phyloP scores from a whole-genome alignment of 1,140 invertebrate genomes.

The Cephus cinctus region DNA sequence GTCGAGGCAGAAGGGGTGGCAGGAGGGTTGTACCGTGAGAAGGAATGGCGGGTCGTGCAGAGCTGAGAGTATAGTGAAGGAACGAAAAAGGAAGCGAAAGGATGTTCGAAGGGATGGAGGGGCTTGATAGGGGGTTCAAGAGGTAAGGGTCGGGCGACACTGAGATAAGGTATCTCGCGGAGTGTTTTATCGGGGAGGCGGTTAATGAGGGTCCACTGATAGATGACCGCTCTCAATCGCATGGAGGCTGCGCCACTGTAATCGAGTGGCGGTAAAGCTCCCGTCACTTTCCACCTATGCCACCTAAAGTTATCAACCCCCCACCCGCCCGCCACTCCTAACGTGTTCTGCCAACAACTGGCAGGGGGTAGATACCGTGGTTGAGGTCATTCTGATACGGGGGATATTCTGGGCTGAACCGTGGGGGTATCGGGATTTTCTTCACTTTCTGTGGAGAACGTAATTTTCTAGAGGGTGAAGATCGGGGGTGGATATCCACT shows the following conservation, averaged over 20 bases:
- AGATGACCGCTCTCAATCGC: conserved; percentile 24
- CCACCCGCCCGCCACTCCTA: too few species aligned
- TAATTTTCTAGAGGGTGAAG: too few species aligned
- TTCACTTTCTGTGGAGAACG: too few species aligned
- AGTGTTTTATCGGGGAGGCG: conserved; percentile 31
- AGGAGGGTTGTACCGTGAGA: conserved; percentile 10
- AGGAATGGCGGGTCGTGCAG: conserved; percentile 19
- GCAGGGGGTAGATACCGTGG: too few species aligned
- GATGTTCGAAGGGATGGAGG: neutral
- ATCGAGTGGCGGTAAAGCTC: conserved; percentile 5
- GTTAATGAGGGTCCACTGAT: conserved; percentile 40
- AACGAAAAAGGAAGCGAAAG: conserved; percentile 5
- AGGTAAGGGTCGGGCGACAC: conserved; percentile 8
- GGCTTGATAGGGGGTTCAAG: neutral
- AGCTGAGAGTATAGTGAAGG: conserved; percentile 17
- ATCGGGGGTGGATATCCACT: too few species aligned
- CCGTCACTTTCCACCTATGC: conserved; percentile 7
- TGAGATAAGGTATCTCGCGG: conserved; percentile 38
- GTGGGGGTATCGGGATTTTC: too few species aligned
- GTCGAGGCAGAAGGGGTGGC: conserved; percentile 12
- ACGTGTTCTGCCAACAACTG: too few species aligned
- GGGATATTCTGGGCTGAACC: too few species aligned
- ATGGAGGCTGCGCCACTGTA: conserved; percentile 1
- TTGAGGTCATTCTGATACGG: too few species aligned
- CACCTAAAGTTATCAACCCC: conserved; percentile 29